Conservation (phyloP, 2,888 invertebrate species). For the Pseudoips prasinana region DNA sequence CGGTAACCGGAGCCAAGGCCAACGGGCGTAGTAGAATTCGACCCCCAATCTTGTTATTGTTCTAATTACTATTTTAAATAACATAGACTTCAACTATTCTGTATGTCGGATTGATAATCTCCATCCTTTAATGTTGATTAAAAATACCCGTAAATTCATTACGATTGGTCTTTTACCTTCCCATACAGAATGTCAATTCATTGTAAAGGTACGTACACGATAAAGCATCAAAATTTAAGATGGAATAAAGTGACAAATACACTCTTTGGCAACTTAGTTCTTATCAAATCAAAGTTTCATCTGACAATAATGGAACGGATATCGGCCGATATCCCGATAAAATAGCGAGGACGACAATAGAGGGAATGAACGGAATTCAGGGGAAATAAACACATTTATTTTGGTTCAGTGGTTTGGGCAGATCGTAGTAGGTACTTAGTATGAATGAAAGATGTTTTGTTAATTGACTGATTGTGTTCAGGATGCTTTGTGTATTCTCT, state of each 20-base stretch:
- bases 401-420: conserved; percentile 17
- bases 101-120: too few relatives aligned
- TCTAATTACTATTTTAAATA: too few relatives aligned
- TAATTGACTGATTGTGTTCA: conserved; percentile 12
- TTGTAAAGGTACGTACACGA: too few relatives aligned
- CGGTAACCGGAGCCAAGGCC: too few relatives aligned
- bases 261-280: conserved; percentile 58
- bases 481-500: too few relatives aligned
- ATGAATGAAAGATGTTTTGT: conserved; percentile 14
- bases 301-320: conserved; percentile 73
- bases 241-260: conserved; percentile 57
- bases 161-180: too few relatives aligned
- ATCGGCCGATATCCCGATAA: conserved; percentile 63
- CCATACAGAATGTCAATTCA: too few relatives aligned
- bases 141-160: too few relatives aligned
- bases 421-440: conserved; percentile 2
- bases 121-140: too few relatives aligned
- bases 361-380: conserved; percentile 31
- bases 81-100: too few relatives aligned
- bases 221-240: conserved; percentile 30
- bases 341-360: conserved; percentile 50
- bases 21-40: too few relatives aligned
- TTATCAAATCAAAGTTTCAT: conserved; percentile 78
- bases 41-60: too few relatives aligned
- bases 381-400: conserved; percentile 28